Base-by-base conservation (phyloP, 2,888 invertebrate genomes). In the Odontocolon sp. region DNA sequence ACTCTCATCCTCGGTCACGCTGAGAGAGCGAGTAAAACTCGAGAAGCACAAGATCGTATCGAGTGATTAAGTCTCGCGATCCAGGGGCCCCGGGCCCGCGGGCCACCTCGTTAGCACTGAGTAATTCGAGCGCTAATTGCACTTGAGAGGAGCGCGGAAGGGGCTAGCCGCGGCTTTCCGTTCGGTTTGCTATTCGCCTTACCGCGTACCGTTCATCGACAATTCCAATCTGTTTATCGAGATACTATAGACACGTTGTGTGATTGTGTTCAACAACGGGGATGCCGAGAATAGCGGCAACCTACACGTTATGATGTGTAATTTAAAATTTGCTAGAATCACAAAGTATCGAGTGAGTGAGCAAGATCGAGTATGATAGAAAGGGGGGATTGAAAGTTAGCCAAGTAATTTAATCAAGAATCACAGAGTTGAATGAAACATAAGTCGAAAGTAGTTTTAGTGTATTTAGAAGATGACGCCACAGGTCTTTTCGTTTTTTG, bases 121-220 rank as follows among this genome's bases (percentile, higher is more conserved):
- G 89, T 89, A 88, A 89, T 89, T 89, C 89, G 87, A 87, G 85
- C 86, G 85, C 88, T 88, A 89, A 89, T 89, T 89, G 88, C 87
- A 83, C 82, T 82, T 83, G 84, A 85, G 83, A 84, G 82, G 45
- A 69, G 57, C 45, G n/a, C 18, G 16, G 23, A 52, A 57, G 16
- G 31, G 28, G 36, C 21, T 57, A 42, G 52, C 47, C 16, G 47
- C 38, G 40, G 64, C 64, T 50, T 16, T 59, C 52, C 77, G 69
- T 80, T 82, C 80, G 80, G 80, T 82, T 45, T 33, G 36, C 42
- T 36, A 18, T 57, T 42, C 16, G 16, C 42, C 59, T 59, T 31
- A 52, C 28, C 36, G 33, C 50, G 18, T n/a, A n/a, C n/a, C n/a
- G n/a, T 36, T 6, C 26, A 36, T 26, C 50, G 50, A 50, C 50